Conservation (phyloP, 1,140 invertebrate genomes). For the Penaeus japonicus region DNA sequence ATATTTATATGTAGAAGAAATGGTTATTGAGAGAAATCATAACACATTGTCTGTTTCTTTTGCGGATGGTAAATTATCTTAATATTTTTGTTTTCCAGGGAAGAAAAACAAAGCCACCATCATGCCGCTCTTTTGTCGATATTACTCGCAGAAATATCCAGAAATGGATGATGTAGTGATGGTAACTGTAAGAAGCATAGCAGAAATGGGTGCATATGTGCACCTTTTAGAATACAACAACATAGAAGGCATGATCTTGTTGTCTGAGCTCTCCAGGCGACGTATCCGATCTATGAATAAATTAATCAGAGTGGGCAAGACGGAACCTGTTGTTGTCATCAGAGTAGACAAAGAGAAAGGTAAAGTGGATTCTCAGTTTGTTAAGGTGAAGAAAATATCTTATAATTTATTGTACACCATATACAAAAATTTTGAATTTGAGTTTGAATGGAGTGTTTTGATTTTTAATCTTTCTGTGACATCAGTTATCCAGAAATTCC, state of each 20-base stretch:
- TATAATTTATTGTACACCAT: too few relatives aligned
- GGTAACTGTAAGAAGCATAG: conserved; percentile 98
- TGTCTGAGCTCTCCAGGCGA: conserved; percentile 95
- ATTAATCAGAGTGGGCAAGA: conserved; percentile 97
- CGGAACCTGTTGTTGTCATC: conserved; percentile 98
- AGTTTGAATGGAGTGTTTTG: too few relatives aligned
- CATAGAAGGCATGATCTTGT: conserved; percentile 95
- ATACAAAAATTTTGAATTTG: too few relatives aligned
- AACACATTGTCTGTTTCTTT: too few relatives aligned
- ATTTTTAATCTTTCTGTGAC: too few relatives aligned
- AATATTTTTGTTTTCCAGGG: background rate
- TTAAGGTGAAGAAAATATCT: too few relatives aligned
- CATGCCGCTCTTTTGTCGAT: conserved; percentile 96
- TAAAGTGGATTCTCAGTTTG: conserved; percentile 62
- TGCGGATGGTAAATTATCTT: too few relatives aligned
- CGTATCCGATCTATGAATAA: conserved; percentile 99
- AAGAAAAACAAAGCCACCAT: conserved; percentile 36
- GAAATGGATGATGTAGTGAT: conserved; percentile 99
- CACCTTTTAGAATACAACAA: conserved; percentile 98
- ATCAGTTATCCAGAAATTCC: too few relatives aligned
- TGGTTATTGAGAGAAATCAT: too few relatives aligned
- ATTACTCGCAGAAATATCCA: conserved; percentile 97
- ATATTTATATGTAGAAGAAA: too few relatives aligned
- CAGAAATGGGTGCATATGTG: conserved; percentile 99
- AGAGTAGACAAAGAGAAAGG: conserved; percentile 99